Conservation (phyloP, 2,113 vertebrate species). For the Athene noctua region DNA sequence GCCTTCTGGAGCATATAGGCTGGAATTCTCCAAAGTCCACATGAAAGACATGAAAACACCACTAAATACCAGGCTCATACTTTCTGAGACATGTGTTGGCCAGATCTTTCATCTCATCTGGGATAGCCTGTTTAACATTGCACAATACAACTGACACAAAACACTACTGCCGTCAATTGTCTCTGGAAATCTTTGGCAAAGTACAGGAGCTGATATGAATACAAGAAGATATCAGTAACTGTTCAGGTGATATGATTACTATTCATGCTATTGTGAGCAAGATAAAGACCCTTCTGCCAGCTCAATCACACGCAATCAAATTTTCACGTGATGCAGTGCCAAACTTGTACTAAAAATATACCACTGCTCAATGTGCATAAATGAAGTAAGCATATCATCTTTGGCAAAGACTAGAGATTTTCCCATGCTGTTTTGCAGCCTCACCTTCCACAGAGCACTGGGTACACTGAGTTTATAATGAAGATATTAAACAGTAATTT, state of each 20-base stretch:
- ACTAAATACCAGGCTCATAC: conserved; percentile 17
- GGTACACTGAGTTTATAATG: not conserved
- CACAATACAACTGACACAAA: not conserved
- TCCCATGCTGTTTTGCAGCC: not conserved
- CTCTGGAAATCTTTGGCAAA: not conserved
- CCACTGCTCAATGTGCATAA: not conserved
- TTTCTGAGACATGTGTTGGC: conserved; percentile 49
- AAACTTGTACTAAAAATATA: not conserved
- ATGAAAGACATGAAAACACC: conserved; percentile 48
- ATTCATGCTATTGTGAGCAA: not conserved
- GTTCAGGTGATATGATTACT: not conserved
- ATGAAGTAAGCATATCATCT: not conserved
- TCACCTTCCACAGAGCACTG: not conserved
- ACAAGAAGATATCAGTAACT: not conserved
- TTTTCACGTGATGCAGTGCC: not conserved
- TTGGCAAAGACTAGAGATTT: not conserved
- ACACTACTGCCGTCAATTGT: not conserved
- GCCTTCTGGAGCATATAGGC: not conserved
- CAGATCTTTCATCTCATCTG: conserved; percentile 33
- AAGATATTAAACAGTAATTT: not conserved
- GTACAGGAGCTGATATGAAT: not conserved
- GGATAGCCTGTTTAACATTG: not conserved
- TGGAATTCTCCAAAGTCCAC: conserved; percentile 58
- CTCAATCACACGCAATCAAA: not conserved
- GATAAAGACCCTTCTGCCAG: not conserved